Evolutionary conservation across 2,113 vertebrate genomes (phyloP).

Genomic region (Uria aalge): DNA sequence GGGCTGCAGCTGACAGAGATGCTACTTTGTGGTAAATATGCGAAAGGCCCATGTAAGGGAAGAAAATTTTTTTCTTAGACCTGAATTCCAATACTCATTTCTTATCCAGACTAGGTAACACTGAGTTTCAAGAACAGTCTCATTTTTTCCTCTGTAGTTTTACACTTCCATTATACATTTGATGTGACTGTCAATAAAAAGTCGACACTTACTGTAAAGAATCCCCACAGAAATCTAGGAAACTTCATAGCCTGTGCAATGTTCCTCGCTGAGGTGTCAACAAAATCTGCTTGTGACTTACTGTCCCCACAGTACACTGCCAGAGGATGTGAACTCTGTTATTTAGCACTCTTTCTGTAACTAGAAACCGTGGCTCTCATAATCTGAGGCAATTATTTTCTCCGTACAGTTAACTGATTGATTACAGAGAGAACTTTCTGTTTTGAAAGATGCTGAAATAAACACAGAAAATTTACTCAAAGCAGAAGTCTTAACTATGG

Average conservation of each 20-base stretch:
- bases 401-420: neutral
- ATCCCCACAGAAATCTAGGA: conserved; percentile 1
- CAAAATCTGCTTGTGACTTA: conserved; percentile 15
- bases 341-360: neutral
- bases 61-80: neutral
- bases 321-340: neutral
- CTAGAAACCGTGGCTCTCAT: neutral
- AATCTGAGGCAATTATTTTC: neutral
- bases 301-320: neutral
- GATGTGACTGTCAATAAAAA: conserved; percentile 25
- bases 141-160: neutral
- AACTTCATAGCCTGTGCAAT: neutral
- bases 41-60: neutral
- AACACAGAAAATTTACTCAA: neutral
- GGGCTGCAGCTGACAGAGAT: neutral
- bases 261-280: neutral
- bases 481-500: neutral
- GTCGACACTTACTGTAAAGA: neutral
- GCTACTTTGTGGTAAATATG: neutral
- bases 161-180: conserved; percentile 3
- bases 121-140: neutral
- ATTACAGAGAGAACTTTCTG: neutral
- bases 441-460: neutral
- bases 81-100: neutral
- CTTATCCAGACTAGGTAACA: neutral